Conservation (phyloP, 2,797 vertebrate genomes). For the Echeneis naucrates region DNA sequence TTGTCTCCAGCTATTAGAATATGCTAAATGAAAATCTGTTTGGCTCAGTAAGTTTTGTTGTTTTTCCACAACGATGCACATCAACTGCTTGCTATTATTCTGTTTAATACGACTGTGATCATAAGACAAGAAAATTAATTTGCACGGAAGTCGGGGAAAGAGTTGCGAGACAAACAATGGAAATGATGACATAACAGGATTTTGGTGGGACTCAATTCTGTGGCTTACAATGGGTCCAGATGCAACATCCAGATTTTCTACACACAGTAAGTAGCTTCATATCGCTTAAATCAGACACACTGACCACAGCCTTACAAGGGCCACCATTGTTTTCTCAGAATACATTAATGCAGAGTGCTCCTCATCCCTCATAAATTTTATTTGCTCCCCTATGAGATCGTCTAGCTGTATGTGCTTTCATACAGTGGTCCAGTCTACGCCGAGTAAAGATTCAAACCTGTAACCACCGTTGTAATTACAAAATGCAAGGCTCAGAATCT, state of each 20-base stretch:
- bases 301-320: constrained; percentile 41
- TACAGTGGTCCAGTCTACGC: not conserved
- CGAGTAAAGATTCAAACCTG: constrained; percentile 4
- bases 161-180: constrained; percentile 22
- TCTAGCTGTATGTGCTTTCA: constrained; percentile 30
- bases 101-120: constrained; percentile 28
- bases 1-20: constrained; percentile 34
- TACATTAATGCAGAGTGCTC: constrained; percentile 37
- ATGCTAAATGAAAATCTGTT: constrained; percentile 45
- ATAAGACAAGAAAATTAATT: constrained; percentile 14
- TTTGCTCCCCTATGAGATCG: constrained; percentile 28
- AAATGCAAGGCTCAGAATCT: constrained; percentile 17
- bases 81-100: constrained; percentile 31
- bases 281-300: constrained; percentile 28
- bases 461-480: not conserved
- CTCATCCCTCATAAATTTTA: constrained; percentile 28
- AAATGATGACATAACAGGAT: constrained; percentile 24
- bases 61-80: constrained; percentile 18
- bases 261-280: constrained; percentile 29
- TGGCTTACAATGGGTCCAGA: constrained; percentile 35
- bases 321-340: constrained; percentile 40
- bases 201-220: constrained; percentile 25
- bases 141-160: constrained; percentile 15
- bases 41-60: constrained; percentile 33
- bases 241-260: constrained; percentile 2